Evolutionary conservation across 2,797 vertebrate genomes (phyloP).

Genomic region (Bryconaethiops microstoma): DNA sequence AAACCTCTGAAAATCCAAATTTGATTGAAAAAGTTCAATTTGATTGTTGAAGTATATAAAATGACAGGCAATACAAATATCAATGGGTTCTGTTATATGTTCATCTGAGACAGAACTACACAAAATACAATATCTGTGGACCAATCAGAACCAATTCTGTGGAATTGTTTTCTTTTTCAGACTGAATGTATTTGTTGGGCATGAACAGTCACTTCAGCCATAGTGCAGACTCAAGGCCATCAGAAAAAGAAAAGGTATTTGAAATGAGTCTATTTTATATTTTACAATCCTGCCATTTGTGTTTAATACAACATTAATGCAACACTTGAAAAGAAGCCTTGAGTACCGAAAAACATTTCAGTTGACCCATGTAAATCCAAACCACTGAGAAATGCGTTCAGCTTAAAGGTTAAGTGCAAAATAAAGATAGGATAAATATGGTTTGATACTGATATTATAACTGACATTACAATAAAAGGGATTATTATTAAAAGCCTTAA

Average conservation of each 20-base stretch:
- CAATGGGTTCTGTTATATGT: background rate
- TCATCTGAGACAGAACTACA: background rate
- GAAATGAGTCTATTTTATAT: background rate
- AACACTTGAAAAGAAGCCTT: too few relatives aligned
- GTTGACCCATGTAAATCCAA: background rate
- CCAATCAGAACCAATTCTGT: background rate
- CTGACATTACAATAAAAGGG: too few relatives aligned
- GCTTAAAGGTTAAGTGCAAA: background rate
- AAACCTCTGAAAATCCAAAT: background rate
- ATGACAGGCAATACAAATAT: background rate
- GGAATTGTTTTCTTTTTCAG: background rate
- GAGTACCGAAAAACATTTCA: background rate
- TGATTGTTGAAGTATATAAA: too few relatives aligned
- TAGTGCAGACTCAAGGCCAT: background rate
- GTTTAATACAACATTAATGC: background rate
- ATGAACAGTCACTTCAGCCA: background rate
- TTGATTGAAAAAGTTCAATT: too few relatives aligned
- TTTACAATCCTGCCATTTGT: background rate
- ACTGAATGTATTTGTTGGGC: background rate
- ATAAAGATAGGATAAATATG: background rate
- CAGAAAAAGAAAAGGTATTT: background rate
- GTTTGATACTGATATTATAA: too few relatives aligned
- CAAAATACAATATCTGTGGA: background rate
- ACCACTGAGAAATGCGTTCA: background rate
- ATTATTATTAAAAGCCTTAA: too few relatives aligned